A percentile compares a stretch with the other conserved stretches of the same genome.
Conservation (phyloP, 2,797 vertebrate species). For the Microctenopoma steveboyesi region DNA sequence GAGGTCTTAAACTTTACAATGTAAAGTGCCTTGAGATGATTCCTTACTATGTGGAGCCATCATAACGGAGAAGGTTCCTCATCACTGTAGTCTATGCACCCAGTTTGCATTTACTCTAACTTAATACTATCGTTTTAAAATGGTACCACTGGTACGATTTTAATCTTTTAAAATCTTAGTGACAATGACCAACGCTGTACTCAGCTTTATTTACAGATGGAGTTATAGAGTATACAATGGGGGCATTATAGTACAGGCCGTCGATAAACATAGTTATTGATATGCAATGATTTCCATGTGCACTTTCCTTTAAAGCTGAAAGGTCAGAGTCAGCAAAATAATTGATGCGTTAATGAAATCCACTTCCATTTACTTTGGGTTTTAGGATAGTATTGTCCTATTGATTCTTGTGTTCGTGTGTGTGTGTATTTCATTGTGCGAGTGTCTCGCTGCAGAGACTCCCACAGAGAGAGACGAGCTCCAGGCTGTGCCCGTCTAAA, state of each 20-base stretch:
- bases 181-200: not conserved
- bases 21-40: too few relatives aligned
- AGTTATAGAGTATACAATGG: conserved; percentile 10
- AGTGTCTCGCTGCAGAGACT: conserved; percentile 8
- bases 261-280: conserved; percentile 41
- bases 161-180: too few relatives aligned
- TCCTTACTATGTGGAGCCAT: too few relatives aligned
- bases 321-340: conserved; percentile 30
- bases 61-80: too few relatives aligned
- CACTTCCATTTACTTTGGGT: conserved; percentile 12
- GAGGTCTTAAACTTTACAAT: too few relatives aligned
- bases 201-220: not conserved
- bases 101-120: too few relatives aligned
- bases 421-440: conserved; percentile 9
- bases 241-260: not conserved
- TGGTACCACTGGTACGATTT: too few relatives aligned
- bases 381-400: conserved; percentile 25
- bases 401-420: conserved; percentile 16
- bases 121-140: too few relatives aligned
- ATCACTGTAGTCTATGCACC: too few relatives aligned
- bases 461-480: conserved; percentile 45
- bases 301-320: conserved; percentile 12
- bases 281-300: conserved; percentile 3
- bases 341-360: not conserved
- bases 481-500: conserved; percentile 40